Evolutionary conservation across 1,140 invertebrate species (phyloP), one percentile per base, ranked within the genome.

Genomic region (Teleopsis dalmanni): DNA sequence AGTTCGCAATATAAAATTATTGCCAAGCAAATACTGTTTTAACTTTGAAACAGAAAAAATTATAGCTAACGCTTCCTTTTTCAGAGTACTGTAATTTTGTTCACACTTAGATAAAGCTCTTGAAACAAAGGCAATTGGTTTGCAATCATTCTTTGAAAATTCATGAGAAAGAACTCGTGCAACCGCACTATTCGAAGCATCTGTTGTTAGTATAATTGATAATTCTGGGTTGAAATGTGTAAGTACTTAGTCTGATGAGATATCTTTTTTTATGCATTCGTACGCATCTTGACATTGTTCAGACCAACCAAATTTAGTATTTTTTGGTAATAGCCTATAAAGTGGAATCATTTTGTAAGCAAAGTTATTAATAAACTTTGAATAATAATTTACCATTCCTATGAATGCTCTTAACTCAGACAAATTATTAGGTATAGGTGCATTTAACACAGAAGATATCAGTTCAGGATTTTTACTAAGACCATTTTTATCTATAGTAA

Each of bases 31-130:
- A 54, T 74, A 81, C 25, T 75, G 55, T 25, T 76, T 63, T 58
- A 80, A 80, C 56, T 74, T 74, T 47, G 70, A 67, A 5, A 81
- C 64, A 6, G 67, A 71, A 56, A 62, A 79, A 2, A 78, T 49
- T 9, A 81, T 71, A 3, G 71, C 68, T 13, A 76, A 53, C 5
- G 72, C 73, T 64, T 82, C 76, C 53, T 72, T 76, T 23, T 82
- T 73, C 18, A 77, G 72, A 50, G 75, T 72, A 9, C 68, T 50
- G 43, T 79, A 77, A 45, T 72, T 76, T 54, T 61, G 53, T 54
- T 79, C 71, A 5, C 72, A 55, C 22, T 56, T 31, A 14, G 56
- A 60, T 23, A 79, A 55, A 2, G 64, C 62, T 41, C 69, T 52
- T 11, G 75, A 78, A 11, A 63, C 70, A 59, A 58, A 76, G 6